Evolutionary conservation across 2,797 vertebrate genomes (phyloP), one percentile per base, ranked within the genome.

Genomic region (Centroberyx gerrardi): DNA sequence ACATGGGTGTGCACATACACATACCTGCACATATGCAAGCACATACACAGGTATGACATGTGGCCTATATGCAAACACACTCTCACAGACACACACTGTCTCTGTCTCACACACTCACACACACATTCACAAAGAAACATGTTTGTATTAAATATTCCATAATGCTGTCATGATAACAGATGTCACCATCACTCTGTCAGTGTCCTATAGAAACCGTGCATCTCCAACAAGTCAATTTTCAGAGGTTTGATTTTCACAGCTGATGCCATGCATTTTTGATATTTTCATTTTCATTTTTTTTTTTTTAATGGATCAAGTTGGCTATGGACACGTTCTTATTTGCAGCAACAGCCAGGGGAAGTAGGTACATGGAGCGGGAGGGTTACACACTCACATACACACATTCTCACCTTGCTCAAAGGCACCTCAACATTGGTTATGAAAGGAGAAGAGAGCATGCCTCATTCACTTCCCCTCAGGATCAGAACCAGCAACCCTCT

Each of bases 31-130:
- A n/a, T 15, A 63, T 38, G 8, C 44, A 27, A 3, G 14, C 10
- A 44, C 7, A 44, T 44, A 12, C 13, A 44, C 58, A 72, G 38
- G n/a, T 72, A 56, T 40, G 40, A 68, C n/a, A 71, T 13, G 22
- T 46, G 42, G 33, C 3, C 1, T 55, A 38, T 7, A 46, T 64
- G 53, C 0, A 58, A 67, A 58, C 68, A 67, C 5, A 4, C 27
- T 36, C 38, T 49, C 51, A 38, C 1, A 77, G 5, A 56, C 33
- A 31, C 42, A 44, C 42, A 5, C 49, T 31, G 6, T 64, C 40
- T 71, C 14, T 40, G 28, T 56, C 44, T 80, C 59, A 60, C 14
- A 15, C 33, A 36, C 33, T 36, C 7, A 36, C 33, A 36, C 33
- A 36, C 4, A 1, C 8, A 36, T 60, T 60, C 15, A 71, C 58